Evolutionary conservation across 1,140 invertebrate genomes (phyloP).

Genomic region (Anoplolepis gracilipes): DNA sequence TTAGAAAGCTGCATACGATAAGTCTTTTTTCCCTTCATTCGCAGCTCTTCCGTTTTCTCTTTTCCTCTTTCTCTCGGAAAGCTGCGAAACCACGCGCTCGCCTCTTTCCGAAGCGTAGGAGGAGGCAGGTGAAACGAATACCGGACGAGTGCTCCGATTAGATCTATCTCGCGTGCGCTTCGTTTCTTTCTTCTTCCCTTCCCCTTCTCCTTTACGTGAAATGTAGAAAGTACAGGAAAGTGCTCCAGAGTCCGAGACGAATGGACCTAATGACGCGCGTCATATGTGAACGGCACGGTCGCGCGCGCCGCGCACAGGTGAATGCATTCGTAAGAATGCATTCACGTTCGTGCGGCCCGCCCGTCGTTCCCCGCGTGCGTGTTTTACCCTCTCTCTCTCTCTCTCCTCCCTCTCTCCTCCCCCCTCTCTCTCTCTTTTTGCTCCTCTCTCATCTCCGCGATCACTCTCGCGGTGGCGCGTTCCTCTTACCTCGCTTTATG

Average conservation of each 20-base stretch:
- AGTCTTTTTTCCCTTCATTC: too few relatives aligned
- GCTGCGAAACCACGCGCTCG: too few relatives aligned
- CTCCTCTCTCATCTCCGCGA: neutral
- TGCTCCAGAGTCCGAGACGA: slow-evolving; percentile 18
- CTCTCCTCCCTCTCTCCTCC: neutral
- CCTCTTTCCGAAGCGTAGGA: too few relatives aligned
- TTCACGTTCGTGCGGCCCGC: slow-evolving; percentile 57
- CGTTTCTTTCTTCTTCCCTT: neutral
- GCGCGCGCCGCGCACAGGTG: slow-evolving; percentile 67
- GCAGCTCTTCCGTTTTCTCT: neutral
- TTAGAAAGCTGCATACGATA: too few relatives aligned
- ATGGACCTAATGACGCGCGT: slow-evolving; percentile 63
- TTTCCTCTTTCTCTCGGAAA: neutral
- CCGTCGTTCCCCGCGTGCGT: slow-evolving; percentile 33
- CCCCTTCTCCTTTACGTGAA: too few relatives aligned
- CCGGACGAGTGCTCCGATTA: neutral
- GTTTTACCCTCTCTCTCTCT: neutral
- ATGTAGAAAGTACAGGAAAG: slow-evolving; percentile 34
- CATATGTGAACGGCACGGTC: slow-evolving; percentile 67
- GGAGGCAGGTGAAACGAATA: neutral
- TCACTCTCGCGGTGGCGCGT: slow-evolving; percentile 31
- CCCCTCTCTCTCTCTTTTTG: neutral
- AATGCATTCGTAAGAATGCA: slow-evolving; percentile 78
- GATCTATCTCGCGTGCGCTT: neutral
- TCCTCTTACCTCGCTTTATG: slow-evolving; percentile 65